phyloP scores from a whole-genome alignment of 2,888 invertebrate genomes.

The Spicauda simplicius region DNA sequence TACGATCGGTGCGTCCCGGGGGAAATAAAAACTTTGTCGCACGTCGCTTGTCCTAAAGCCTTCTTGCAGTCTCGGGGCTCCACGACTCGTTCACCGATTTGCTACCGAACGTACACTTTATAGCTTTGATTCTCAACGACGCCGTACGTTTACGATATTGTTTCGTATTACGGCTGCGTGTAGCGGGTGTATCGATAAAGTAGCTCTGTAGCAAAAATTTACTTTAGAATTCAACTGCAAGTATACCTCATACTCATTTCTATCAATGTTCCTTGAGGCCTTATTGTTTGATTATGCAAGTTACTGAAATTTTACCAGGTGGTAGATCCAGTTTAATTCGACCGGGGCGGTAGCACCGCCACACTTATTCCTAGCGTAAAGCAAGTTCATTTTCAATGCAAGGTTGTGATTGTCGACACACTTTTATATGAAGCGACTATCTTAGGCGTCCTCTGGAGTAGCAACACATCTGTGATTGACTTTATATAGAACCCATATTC shows the following conservation, averaged over 20 bases:
- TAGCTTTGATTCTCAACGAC: conserved; percentile 79
- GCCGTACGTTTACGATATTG: conserved; percentile 77
- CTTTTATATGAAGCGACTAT: no score
- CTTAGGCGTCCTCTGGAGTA: no score
- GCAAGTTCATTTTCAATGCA: no score
- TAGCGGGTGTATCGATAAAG: conserved; percentile 57
- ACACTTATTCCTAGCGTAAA: no score
- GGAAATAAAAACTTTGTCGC: conserved; percentile 85
- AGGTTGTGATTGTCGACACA: no score
- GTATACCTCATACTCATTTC: conserved; percentile 27
- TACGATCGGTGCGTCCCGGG: conserved; percentile 81
- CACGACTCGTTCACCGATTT: conserved; percentile 78
- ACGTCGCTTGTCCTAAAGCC: conserved; percentile 82
- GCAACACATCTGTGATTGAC: no score
- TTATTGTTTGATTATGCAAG: neutral
- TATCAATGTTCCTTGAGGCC: neutral
- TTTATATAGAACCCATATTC: no score
- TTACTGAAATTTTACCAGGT: no score
- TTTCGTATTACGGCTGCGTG: conserved; percentile 71
- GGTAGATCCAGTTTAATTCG: no score
- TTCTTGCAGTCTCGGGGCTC: conserved; percentile 71
- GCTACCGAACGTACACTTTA: conserved; percentile 75
- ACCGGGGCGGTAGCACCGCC: no score
- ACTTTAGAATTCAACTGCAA: conserved; percentile 45
- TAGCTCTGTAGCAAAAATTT: conserved; percentile 36